Base-by-base conservation (phyloP, 2,797 vertebrate genomes). In the Aratinga solstitialis region DNA sequence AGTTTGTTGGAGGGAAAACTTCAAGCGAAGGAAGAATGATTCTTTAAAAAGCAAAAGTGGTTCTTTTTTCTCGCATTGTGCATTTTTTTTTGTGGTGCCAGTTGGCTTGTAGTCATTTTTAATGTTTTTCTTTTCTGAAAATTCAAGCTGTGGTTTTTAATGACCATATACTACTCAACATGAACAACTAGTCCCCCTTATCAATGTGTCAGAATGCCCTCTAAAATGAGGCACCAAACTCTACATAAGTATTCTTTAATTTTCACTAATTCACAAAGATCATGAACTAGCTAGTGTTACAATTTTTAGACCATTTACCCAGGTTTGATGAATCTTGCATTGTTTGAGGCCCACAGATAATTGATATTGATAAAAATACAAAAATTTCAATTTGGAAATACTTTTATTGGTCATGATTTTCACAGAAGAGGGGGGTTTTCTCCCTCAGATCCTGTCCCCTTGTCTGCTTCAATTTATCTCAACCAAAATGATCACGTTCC, bases 401-500 rank as follows among this genome's bases (percentile, higher is more conserved):
- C 61, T 87, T 36, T 67, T 79, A 84, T 36, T 68, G 51, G 71
- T 75, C 72, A 87, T 89, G 36, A 16, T 71, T 93, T 96, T 96
- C 67, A 94, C 87, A 95, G 83, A 94, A 96, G 86, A 93, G 50
- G 88, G 73, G 23, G 4, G 71, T 93, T 93, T 90, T 58, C 56
- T 97, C 93, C 77, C 80, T 93, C 48, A 77, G 88, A 96, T 93
- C 74, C 36, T 96, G 83, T 93, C 77, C 51, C 26, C 77, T 71
- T 96, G 93, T 96, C 94, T 95, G 74, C 27, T 93, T 82, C 67
- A 87, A 94, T 96, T 94, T 80, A 58, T 62, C 71, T 87, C 90
- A 94, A 87, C 77, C 29, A 83, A 95, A 96, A 96, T 80, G 82
- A 91, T 93, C 72, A 21, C 53, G 67, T 96, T 94, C 91, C 93